Evolutionary conservation across 1,140 invertebrate species (phyloP).

Genomic region (Cheumatopsyche charites): DNA sequence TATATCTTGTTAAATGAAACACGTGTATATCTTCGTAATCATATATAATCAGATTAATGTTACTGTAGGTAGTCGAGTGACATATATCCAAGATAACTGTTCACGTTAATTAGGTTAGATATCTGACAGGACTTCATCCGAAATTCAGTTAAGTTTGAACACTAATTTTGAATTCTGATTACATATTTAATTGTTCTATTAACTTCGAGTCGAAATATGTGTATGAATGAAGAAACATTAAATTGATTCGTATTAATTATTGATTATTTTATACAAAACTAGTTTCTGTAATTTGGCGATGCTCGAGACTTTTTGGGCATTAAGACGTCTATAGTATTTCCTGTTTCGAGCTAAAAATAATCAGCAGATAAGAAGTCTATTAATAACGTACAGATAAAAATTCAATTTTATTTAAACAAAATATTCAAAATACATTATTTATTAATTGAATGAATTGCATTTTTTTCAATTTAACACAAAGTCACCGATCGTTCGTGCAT

Average conservation of each 20-base stretch:
- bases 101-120: neutral
- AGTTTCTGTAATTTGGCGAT: neutral
- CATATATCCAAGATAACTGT: neutral
- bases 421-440: too few relatives aligned
- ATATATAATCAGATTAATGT: neutral
- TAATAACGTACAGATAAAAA: too few relatives aligned
- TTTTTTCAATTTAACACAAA: too few relatives aligned
- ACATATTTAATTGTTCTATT: neutral
- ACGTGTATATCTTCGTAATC: neutral
- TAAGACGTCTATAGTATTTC: neutral
- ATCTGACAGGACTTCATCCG: neutral
- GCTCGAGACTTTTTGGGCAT: neutral
- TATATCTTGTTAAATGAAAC: too few relatives aligned
- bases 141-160: neutral
- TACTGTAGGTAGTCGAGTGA: neutral
- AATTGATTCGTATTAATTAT: neutral
- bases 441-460: too few relatives aligned
- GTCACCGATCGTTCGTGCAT: too few relatives aligned
- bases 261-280: neutral
- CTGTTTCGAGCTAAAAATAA: neutral
- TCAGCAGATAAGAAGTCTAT: neutral
- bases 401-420: too few relatives aligned
- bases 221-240: neutral
- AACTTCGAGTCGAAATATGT: neutral
- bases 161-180: too few relatives aligned